Base-by-base conservation (phyloP, 2,113 vertebrate species). In the Rostratula benghalensis region DNA sequence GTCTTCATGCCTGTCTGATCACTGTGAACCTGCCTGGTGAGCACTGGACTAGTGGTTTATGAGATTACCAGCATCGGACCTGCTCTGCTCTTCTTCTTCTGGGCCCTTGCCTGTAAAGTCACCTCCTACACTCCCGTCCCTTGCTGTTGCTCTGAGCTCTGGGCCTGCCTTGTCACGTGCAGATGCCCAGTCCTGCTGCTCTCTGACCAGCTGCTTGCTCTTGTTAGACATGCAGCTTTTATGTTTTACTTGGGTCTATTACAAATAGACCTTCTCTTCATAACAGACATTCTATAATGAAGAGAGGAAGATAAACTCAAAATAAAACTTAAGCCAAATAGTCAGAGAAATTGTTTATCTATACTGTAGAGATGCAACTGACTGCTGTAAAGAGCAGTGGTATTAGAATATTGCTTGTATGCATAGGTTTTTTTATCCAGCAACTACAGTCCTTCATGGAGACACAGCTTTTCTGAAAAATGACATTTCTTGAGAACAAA, bases 131-230 rank as follows among this genome's bases (percentile, higher is more conserved):
- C 46, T 20, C 20, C 20, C 19, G 9, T 21, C 20, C 6, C 21
- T 9, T 65, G 43, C 15, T 69, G 21, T 11, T 23, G 10, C 39
- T 67, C 11, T 46, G 17, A 31, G 10, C 14, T 71, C 46, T 43
- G 37, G 19, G 13, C 11, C 90, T 63, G 20, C 30, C 13, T 76
- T 89, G 21, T 59, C 8, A 1, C 1, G 6, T 2, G 16, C 50
- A 71, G 11, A 1, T 0, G 4, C 3, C 15, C 25, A 19, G 43
- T 30, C 22, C 30, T 43, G 10, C 16, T 41, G 9, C 8, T 48
- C 35, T 31, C 21, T n/a, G 41, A 21, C 9, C 54, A 33, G 10
- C 8, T 73, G 5, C 60, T 63, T 68, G 13, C 25, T 63, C 17
- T 35, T 11, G 8, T 22, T 28, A 59, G 8, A 9, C 21, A 39